Base-by-base conservation (phyloP, 2,113 vertebrate species). In the Tympanuchus pallidicinctus region DNA sequence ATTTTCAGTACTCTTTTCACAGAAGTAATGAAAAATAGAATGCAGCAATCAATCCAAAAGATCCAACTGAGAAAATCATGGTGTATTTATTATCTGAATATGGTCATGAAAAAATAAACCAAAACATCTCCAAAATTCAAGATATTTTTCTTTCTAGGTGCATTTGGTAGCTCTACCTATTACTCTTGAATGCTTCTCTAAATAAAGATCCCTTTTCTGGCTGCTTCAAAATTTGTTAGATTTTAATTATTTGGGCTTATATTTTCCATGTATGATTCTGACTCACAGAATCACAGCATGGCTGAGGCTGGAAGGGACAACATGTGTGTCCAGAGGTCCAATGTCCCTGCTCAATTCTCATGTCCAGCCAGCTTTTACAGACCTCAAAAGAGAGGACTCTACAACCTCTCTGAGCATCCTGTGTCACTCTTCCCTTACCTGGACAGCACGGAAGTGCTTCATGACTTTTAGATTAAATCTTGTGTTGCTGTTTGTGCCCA, bases 231-330 rank as follows among this genome's bases (percentile, higher is more conserved):
- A 13, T 85, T 90, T 81, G 60, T 48, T 42, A 73, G 43, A 38
- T 66, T 43, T 48, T 17, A 77, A 42, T 72, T 25, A 47, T 81
- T 84, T 72, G 9, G 70, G 36, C 15, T 84, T 57, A 85, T 72
- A n/a, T 65, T 91, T 88, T 95, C 43, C 48, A 70, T 48, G 61
- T 21, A 54, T 11, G n/a, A 30, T 73, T 92, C 54, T 94, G 83
- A 76, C 43, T 88, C 61, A 64, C 16, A 40, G 61, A 59, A 34
- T 59, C 57, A 22, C 20, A 34, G 57, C 15, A 40, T 64, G 25
- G 16, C 17, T 28, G 17, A 40, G 25, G 36, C 27, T 64, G 36
- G 61, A 38, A 40, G 16, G 60, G 36, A 63, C 36, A 12, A 24
- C 22, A 22, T 61, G 21, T 25, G 27, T 27, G 27, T 54, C 52